These are phyloP conservation scores for Antechinus stuartii DNA, from an alignment of 2,113 vertebrate species.

Conservation along the genomic window DNA sequence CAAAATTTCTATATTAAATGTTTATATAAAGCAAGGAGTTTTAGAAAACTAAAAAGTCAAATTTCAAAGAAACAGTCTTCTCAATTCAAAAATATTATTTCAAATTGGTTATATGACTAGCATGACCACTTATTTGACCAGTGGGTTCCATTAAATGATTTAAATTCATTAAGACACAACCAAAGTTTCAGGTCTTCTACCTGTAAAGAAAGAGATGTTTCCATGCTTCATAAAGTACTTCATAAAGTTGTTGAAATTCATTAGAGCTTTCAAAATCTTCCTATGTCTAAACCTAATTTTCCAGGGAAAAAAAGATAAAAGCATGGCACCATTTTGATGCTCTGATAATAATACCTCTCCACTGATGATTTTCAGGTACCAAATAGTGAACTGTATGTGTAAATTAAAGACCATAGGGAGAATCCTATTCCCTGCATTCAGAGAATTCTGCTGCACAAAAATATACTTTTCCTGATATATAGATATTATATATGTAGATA, in stretches of 20 bases:
- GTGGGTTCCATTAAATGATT: not conserved
- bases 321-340: not conserved
- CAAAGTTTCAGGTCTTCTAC: not conserved
- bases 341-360: not conserved
- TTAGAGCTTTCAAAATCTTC: not conserved
- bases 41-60: not conserved
- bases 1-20: not conserved
- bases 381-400: not conserved
- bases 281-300: not conserved
- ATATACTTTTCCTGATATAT: not conserved
- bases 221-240: not conserved
- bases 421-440: conserved; percentile 13
- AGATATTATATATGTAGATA: no score
- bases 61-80: not conserved
- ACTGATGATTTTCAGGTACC: not conserved
- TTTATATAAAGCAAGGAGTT: not conserved
- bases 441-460: not conserved
- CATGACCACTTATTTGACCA: not conserved
- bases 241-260: not conserved
- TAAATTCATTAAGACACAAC: not conserved
- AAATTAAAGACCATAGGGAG: not conserved
- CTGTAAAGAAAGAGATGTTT: not conserved
- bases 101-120: not conserved
- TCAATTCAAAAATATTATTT: not conserved
- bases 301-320: not conserved